A percentile compares a stretch with the other conserved stretches of the same genome.
phyloP scores from a whole-genome alignment of 2,888 invertebrate genomes.

The Athripsodes cinereus region DNA sequence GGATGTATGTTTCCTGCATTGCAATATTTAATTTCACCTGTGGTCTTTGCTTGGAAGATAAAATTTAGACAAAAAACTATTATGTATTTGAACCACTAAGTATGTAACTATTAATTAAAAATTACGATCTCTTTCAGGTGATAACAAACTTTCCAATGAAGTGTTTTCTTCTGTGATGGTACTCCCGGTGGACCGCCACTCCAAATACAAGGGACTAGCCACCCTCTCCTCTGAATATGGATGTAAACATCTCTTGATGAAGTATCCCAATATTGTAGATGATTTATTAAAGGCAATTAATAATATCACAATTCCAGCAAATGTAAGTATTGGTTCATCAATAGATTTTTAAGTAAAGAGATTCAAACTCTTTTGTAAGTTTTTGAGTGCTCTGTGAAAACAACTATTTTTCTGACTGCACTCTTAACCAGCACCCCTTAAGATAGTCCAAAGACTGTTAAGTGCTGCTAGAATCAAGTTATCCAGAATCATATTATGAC shows the following conservation, averaged over 20 bases:
- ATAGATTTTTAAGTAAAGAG: neutral
- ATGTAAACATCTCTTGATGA: constrained; percentile 33
- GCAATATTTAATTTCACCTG: neutral
- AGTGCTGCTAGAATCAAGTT: no score
- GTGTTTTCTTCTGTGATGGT: constrained; percentile 27
- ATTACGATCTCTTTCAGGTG: constrained; percentile 19
- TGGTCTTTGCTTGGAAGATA: neutral
- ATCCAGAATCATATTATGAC: no score
- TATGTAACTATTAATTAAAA: no score
- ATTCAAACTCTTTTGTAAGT: no score
- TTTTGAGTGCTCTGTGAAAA: no score
- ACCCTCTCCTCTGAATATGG: constrained; percentile 34
- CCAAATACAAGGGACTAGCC: constrained; percentile 31
- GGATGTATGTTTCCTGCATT: neutral
- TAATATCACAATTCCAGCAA: constrained; percentile 37
- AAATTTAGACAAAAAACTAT: no score
- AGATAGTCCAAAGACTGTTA: neutral
- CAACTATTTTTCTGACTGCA: no score
- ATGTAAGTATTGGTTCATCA: constrained; percentile 34
- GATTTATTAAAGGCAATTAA: constrained; percentile 35
- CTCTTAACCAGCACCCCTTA: no score
- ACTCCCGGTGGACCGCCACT: constrained; percentile 25
- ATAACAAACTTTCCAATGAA: constrained; percentile 12
- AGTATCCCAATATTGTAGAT: constrained; percentile 35
- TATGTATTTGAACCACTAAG: no score